Percentiles rank a stretch among this genome's conserved stretches.
phyloP scores from a whole-genome alignment of 2,113 vertebrate genomes.

The Ivindomyrus marchei region DNA sequence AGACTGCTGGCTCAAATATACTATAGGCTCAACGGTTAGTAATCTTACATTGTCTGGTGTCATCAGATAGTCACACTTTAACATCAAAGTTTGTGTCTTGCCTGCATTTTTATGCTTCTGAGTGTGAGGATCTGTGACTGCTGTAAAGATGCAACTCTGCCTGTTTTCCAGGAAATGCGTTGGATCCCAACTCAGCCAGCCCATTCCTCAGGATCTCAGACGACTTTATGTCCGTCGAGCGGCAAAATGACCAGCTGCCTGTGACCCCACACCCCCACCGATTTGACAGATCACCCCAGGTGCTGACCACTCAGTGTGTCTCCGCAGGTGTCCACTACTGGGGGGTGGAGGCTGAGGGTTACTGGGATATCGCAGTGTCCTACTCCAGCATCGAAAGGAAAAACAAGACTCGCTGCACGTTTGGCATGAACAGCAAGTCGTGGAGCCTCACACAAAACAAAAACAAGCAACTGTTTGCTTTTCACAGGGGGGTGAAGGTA shows the following conservation, averaged over 20 bases:
- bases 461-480: constrained; percentile 28
- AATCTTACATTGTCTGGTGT: background rate
- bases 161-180: background rate
- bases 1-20: background rate
- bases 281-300: constrained; percentile 36
- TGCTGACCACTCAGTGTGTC: constrained; percentile 41
- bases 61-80: background rate
- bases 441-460: constrained; percentile 42
- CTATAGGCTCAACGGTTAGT: background rate
- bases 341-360: constrained; percentile 41
- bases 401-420: constrained; percentile 22
- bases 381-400: constrained; percentile 36
- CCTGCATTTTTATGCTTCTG: background rate
- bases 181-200: constrained; percentile 38
- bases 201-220: constrained; percentile 34
- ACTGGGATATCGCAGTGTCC: constrained; percentile 43
- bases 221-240: constrained; percentile 35
- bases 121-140: background rate
- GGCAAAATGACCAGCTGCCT: constrained; percentile 14
- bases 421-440: constrained; percentile 34
- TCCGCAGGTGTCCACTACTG: constrained; percentile 34
- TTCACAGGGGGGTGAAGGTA: constrained; percentile 21
- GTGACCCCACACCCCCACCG: constrained; percentile 14
- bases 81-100: background rate
- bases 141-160: background rate